These are phyloP conservation scores for Anoplopoma fimbria DNA, from an alignment of 2,113 vertebrate species.

Conservation along the genomic window DNA sequence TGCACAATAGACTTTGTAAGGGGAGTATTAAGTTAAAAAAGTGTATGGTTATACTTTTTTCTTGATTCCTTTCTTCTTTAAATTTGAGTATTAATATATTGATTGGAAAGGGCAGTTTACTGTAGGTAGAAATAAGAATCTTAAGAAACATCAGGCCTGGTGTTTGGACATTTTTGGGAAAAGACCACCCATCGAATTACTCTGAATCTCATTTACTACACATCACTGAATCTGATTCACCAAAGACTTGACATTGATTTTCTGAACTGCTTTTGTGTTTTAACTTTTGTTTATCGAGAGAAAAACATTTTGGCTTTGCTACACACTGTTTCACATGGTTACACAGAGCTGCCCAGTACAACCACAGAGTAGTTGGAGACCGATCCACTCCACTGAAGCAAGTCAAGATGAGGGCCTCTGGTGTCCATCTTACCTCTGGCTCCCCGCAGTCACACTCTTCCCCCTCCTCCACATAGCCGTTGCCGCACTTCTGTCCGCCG, in stretches of 20 bases:
- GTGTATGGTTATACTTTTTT: neutral
- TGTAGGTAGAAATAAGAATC: neutral
- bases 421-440: constrained; percentile 84
- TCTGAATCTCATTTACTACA: constrained; percentile 8
- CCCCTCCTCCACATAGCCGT: constrained; percentile 95
- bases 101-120: neutral
- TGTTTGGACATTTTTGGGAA: neutral
- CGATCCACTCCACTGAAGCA: constrained; percentile 10
- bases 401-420: neutral
- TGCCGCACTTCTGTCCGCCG: constrained; percentile 95
- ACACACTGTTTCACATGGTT: constrained; percentile 13
- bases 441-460: constrained; percentile 99
- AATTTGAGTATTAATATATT: neutral
- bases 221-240: neutral
- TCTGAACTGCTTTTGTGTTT: neutral
- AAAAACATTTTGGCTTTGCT: constrained; percentile 22
- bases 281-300: neutral
- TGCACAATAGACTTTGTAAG: neutral
- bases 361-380: neutral
- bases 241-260: constrained; percentile 7
- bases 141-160: neutral
- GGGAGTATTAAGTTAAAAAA: neutral
- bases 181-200: neutral
- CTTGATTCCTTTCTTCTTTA: constrained; percentile 10
- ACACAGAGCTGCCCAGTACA: neutral